Conservation (phyloP, 1,140 invertebrate species). For the Cotesia glomerata region DNA sequence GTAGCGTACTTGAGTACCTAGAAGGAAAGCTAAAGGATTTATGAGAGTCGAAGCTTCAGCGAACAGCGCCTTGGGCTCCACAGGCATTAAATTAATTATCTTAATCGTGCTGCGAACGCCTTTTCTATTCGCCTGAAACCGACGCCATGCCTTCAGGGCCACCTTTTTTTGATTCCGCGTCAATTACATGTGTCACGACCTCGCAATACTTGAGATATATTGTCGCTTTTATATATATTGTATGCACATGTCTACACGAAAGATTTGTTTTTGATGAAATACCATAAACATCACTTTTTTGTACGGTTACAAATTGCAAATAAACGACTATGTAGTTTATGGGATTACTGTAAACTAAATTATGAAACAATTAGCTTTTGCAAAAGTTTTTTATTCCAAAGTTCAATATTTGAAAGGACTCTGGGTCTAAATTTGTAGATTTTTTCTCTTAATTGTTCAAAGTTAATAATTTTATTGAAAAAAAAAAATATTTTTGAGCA, state of each 20-base stretch:
- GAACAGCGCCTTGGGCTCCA: slow-evolving; percentile 34
- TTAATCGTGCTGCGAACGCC: slow-evolving; percentile 55
- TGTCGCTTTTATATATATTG: background rate
- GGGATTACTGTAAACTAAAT: too few relatives aligned
- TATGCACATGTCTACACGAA: background rate
- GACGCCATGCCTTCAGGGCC: background rate
- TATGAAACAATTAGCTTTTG: too few relatives aligned
- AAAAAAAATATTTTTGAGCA: too few relatives aligned
- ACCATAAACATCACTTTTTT: background rate
- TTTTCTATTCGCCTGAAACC: slow-evolving; percentile 36
- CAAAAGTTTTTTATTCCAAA: too few relatives aligned
- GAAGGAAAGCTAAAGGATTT: slow-evolving; percentile 10
- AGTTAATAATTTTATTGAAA: too few relatives aligned
- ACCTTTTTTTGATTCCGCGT: background rate
- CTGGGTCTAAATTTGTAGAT: too few relatives aligned
- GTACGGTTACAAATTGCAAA: background rate
- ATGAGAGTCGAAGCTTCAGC: slow-evolving; percentile 26
- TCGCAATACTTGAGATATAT: background rate
- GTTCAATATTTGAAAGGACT: too few relatives aligned
- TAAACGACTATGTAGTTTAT: too few relatives aligned
- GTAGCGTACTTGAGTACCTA: background rate
- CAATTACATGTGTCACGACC: slow-evolving; percentile 23
- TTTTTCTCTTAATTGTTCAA: too few relatives aligned
- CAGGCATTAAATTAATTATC: slow-evolving; percentile 56
- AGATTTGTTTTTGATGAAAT: slow-evolving; percentile 11